Evolutionary conservation across 2,113 vertebrate genomes (phyloP), one percentile per base, ranked within the genome.

Genomic region (Ophiodon elongatus): DNA sequence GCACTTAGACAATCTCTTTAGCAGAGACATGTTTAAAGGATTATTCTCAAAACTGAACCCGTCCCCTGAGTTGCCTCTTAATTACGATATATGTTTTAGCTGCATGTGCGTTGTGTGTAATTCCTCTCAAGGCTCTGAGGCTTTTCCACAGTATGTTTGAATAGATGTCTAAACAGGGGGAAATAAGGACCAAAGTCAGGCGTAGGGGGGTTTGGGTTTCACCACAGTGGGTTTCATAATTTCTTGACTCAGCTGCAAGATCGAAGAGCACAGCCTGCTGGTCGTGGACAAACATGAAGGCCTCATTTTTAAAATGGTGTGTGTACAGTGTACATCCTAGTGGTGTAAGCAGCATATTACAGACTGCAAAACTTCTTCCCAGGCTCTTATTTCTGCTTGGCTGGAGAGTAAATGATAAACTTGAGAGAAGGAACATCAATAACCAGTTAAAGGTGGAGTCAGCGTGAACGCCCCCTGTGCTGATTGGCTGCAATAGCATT

Each of bases 11-110:
- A 25, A 74, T 69, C 73, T 76, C 73, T 78, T 82, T 52, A 80
- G 59, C 13, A 1, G 14, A 63, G 60, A 75, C 80, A 79, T 85
- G 71, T 90, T 83, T 82, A 76, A 88, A 84, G 63, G 76, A 85
- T 89, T 85, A 77, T 68, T 60, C 76, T 80, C 23, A 56, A 59
- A 65, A 60, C 9, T 27, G 39, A 47, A 45, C 50, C 19, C 17
- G n/a, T 86, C 57, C 73, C 70, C 64, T 33, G 57, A n/a, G 56
- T 79, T 17, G 80, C 76, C 90, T 80, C 82, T 31, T 87, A 76
- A 87, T 84, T 82, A 76, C 29, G 41, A 73, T 67, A 70, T 77
- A 59, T 70, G 63, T 75, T 82, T 85, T 31, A 82, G 74, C 67
- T 64, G 59, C 45, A 60, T 56, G 29, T 21, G 41, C 62, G 56